Evolutionary conservation across 1,140 invertebrate species (phyloP).

Genomic region (Mycetomoellerius zeteki): DNA sequence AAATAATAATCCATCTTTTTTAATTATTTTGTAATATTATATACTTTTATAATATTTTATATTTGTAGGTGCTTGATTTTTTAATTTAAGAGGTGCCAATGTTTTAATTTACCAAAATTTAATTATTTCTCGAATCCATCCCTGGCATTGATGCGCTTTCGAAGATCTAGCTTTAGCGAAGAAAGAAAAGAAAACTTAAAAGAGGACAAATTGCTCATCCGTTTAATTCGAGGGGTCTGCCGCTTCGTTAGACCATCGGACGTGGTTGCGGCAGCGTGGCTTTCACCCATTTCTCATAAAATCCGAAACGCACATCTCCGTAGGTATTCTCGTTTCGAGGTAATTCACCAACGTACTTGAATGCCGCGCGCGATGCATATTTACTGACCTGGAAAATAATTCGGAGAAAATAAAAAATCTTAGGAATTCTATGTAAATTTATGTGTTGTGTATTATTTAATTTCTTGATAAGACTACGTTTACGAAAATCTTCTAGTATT

Average conservation of each 20-base stretch:
- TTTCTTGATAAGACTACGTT: background rate
- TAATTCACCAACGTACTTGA: background rate
- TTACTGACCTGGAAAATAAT: constrained; percentile 49
- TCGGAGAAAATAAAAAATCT: background rate
- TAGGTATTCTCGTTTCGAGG: constrained; percentile 34
- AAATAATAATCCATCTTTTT: background rate
- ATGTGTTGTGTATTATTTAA: background rate
- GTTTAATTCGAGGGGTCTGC: constrained; percentile 56
- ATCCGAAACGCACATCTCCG: constrained; percentile 48
- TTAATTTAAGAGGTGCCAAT: background rate
- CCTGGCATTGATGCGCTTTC: background rate
- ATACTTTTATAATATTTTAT: background rate
- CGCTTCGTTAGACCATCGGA: constrained; percentile 52
- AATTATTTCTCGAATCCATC: background rate
- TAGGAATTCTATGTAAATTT: constrained; percentile 14
- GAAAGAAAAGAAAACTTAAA: constrained; percentile 21
- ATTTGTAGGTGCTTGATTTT: background rate
- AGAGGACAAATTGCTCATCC: constrained; percentile 38
- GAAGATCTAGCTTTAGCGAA: background rate
- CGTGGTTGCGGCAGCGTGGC: constrained; percentile 34
- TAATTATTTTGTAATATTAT: background rate
- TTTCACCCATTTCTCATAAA: constrained; percentile 66
- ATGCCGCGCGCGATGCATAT: constrained; percentile 23
- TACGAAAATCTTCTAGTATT: background rate
- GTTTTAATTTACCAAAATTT: background rate